phyloP scores from a whole-genome alignment of 2,888 invertebrate genomes.

The Hartigia nigra region DNA sequence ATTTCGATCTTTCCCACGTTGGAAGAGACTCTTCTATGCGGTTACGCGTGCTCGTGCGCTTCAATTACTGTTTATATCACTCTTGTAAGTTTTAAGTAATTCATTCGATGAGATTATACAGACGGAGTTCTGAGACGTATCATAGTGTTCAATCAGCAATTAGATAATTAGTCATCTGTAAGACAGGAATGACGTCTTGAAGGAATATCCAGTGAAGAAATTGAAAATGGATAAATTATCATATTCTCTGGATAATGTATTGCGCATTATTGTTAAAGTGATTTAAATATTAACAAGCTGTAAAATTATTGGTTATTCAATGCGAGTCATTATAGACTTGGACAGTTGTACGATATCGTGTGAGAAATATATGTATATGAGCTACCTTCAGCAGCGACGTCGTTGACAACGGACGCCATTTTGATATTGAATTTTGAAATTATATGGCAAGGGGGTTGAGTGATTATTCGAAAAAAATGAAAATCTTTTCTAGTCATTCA shows the following conservation, averaged over 20 bases:
- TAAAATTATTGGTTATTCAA: neutral
- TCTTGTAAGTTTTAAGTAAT: neutral
- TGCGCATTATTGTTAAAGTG: neutral
- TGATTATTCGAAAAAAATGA: neutral
- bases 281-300: neutral
- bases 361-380: neutral
- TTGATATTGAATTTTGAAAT: neutral
- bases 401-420: neutral
- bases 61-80: neutral
- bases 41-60: neutral
- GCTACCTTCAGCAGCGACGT: neutral
- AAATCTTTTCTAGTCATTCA: neutral
- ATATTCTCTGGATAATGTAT: neutral
- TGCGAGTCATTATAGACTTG: neutral
- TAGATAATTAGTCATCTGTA: neutral
- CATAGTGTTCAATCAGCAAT: neutral
- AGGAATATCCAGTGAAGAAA: neutral
- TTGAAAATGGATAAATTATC: neutral
- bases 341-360: neutral
- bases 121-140: neutral
- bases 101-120: neutral
- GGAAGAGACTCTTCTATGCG: neutral
- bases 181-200: neutral
- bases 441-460: neutral
- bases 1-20: neutral